A percentile compares a stretch with the other conserved stretches of the same genome.
Evolutionary conservation across 2,113 vertebrate genomes (phyloP).

Genomic region (Penelope pileata): DNA sequence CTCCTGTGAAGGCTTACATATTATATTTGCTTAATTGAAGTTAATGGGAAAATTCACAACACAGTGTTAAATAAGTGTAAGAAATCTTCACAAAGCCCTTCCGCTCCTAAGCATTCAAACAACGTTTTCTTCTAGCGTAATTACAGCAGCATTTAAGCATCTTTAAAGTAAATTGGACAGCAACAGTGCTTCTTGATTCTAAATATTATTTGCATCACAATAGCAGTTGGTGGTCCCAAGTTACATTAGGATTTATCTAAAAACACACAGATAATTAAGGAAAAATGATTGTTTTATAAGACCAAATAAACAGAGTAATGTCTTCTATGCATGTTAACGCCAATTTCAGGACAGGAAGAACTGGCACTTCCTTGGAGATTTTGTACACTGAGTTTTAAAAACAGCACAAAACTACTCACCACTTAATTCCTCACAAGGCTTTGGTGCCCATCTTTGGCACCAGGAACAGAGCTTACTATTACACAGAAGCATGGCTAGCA

Average conservation of each 20-base stretch:
- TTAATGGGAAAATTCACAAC: not conserved
- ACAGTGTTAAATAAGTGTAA: not conserved
- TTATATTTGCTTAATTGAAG: not conserved
- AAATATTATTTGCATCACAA: not conserved
- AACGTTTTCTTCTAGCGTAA: not conserved
- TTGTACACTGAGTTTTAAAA: not conserved
- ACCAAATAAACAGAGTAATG: not conserved
- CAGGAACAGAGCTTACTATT: not conserved
- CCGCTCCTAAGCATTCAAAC: not conserved
- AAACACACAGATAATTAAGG: not conserved
- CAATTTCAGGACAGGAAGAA: not conserved
- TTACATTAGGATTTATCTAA: not conserved
- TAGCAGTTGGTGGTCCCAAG: not conserved
- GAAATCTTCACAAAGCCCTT: not conserved
- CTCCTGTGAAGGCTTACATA: not conserved
- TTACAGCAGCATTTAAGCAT: not conserved
- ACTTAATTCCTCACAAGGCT: not conserved
- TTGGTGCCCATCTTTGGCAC: not conserved
- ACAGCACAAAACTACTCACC: not conserved
- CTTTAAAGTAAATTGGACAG: not conserved
- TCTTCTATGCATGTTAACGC: not conserved
- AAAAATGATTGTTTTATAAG: not conserved
- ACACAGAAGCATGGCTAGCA: not conserved
- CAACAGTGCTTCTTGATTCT: not conserved
- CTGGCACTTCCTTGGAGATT: not conserved